Conservation (phyloP, 2,888 invertebrate genomes). For the Cyclophora punctaria region DNA sequence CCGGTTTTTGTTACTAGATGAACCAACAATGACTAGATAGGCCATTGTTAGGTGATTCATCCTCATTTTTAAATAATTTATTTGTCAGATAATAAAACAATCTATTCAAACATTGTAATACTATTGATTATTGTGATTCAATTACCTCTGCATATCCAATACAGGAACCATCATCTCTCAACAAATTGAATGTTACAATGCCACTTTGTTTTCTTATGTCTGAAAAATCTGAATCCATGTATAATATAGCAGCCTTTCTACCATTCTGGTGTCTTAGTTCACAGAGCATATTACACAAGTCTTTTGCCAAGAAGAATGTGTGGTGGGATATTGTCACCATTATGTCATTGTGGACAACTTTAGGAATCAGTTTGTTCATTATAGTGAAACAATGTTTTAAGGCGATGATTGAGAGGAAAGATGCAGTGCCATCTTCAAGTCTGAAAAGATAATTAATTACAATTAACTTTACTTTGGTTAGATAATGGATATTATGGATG, state of each 20-base stretch:
- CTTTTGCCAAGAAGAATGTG: constrained; percentile 84
- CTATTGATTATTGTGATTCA: constrained; percentile 6
- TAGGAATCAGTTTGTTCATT: constrained; percentile 78
- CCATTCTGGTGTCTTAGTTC: constrained; percentile 83
- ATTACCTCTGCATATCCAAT: constrained; percentile 92
- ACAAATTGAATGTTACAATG: constrained; percentile 91
- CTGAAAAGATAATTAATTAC: constrained; percentile 54
- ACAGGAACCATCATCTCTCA: constrained; percentile 83
- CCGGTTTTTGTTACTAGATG: too few relatives aligned
- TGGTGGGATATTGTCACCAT: constrained; percentile 82
- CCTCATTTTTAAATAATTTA: too few relatives aligned
- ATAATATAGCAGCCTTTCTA: constrained; percentile 79
- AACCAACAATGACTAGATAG: too few relatives aligned
- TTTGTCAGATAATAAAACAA: too few relatives aligned
- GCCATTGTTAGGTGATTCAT: too few relatives aligned
- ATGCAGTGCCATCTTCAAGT: constrained; percentile 95
- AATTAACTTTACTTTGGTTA: too few relatives aligned
- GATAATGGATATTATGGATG: too few relatives aligned
- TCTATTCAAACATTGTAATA: too few relatives aligned
- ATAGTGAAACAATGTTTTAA: constrained; percentile 89
- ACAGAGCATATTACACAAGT: constrained; percentile 78
- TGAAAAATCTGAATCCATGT: constrained; percentile 82
- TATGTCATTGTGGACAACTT: constrained; percentile 47
- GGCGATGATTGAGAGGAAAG: constrained; percentile 89
- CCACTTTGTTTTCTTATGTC: constrained; percentile 83